Evolutionary conservation across 2,888 invertebrate genomes (phyloP), one percentile per base, ranked within the genome.

Genomic region (Salpingus planirostris): DNA sequence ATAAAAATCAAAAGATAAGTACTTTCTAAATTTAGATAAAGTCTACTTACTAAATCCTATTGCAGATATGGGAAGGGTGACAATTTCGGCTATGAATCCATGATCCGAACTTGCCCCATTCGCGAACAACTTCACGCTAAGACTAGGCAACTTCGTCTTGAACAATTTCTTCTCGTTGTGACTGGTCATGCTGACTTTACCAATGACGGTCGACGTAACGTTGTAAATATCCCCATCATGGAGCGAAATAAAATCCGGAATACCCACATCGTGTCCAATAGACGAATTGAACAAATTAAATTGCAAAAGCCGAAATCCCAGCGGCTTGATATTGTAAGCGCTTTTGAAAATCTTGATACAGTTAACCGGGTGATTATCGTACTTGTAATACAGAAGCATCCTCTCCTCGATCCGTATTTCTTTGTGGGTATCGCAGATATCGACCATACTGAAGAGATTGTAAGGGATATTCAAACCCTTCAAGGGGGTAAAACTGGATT

Each of bases 81-180:
- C 85, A 29, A 98, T 79, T 69, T 98, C 97, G 10, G 97, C 98
- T 42, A 98, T 86, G 57, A 98, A 98, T 13, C 98, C 98, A 62
- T 93, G 87, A 10, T 76, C 74, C n/a, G 81, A 81, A 14, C 92
- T 89, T 1, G 96, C 96, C 13, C 96, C 93, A 47, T 93, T 95
- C 0, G 95, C 93, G 54, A 93, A 89, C 11, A 97, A 64, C 54
- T 90, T 85, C 1, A 98, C 71, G 51, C 92, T 92, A 46, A 98
- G 64, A 48, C 87, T 87, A 0, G 88, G 77, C 11, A 81, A 78
- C 32, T 71, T 73, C 0, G 86, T 84, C 52, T 70, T 78, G 52
- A 86, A 86, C 29, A 90, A 71, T 41, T 74, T 77, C 50, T 84
- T 84, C 47, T 84, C 82, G 38, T 79, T 72, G 0, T 70, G 69